Conservation (phyloP, 2,113 vertebrate genomes). For the Patagioenas fasciata region DNA sequence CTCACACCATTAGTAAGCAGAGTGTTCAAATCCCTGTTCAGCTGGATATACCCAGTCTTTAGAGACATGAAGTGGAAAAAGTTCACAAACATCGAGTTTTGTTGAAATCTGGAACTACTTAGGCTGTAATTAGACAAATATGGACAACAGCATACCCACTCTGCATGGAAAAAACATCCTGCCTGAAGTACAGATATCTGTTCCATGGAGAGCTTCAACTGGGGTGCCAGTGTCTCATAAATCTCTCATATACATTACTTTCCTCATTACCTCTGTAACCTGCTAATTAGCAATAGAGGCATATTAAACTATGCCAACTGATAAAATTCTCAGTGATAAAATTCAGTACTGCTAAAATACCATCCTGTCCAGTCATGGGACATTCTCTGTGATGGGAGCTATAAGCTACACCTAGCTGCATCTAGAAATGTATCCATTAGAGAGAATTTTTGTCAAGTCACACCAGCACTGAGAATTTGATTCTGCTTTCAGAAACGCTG, state of each 20-base stretch:
- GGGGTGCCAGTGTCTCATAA: background rate
- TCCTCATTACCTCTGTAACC: background rate
- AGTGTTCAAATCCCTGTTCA: background rate
- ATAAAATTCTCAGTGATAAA: background rate
- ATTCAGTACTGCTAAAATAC: background rate
- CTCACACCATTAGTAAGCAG: background rate
- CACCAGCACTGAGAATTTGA: background rate
- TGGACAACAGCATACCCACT: constrained; percentile 30
- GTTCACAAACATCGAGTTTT: background rate
- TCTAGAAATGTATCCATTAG: background rate
- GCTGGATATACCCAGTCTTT: background rate
- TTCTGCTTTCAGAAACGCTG: background rate
- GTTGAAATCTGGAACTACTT: constrained; percentile 57
- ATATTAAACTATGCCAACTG: background rate
- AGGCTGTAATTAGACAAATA: constrained; percentile 45
- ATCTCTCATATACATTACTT: background rate
- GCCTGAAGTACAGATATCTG: background rate
- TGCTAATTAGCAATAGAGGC: background rate
- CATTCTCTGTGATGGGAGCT: background rate
- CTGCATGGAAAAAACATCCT: background rate
- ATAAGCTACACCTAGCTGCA: background rate
- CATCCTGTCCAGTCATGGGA: fast-evolving
- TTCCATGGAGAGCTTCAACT: background rate
- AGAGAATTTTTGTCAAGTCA: background rate
- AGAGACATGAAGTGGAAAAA: background rate